Base-by-base conservation (phyloP, 1,140 invertebrate species). In the Drosophila leontia region DNA sequence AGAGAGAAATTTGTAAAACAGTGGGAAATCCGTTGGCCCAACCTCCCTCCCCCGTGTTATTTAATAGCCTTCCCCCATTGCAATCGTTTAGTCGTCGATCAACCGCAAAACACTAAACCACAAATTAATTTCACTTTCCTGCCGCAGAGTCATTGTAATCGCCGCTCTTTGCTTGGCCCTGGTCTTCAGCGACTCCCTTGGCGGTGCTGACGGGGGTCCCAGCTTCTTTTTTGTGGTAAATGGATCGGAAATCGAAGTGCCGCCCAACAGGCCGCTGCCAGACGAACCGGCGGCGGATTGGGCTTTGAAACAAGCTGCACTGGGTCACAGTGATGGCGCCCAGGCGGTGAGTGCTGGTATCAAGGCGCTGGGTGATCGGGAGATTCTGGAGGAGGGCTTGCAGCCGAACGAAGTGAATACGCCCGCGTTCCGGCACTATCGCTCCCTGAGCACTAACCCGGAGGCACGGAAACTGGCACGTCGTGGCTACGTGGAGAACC, bases 401-500 rank as follows among this genome's bases (percentile, higher is more conserved):
- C 91, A 82, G 19, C 91, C 94, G 0, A 81, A 95, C 39, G 93
- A 93, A 0, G 84, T 93, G 0, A 93, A 95, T 44, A 95, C 95
- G 7, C 95, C 96, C 1, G 95, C 95, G 17, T 95, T 94, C 41
- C 94, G 95, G 37, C 96, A 96, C 59, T 96, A 96, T 82, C 93
- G 94, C 35, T 95, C 96, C 0, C 93, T 96, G 2, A 94, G 94
- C 55, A 96, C 95, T 0, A 94, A 94, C 19, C 84, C 92, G 0
- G 93, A 93, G 32, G 94, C 96, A 0, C 94, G 94, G 15, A 93
- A 94, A 13, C 70, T 96, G 35, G 94, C 96, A 0, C 92, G 95
- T 3, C 92, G 94, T 1, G 96, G 95, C 6, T 95, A 95, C 67
- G 94, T 94, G 0, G 94, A 95, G 74, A 94, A 96, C 60, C 94